Evolutionary conservation across 1,140 invertebrate species (phyloP).

Genomic region (Oryzaephilus surinamensis): DNA sequence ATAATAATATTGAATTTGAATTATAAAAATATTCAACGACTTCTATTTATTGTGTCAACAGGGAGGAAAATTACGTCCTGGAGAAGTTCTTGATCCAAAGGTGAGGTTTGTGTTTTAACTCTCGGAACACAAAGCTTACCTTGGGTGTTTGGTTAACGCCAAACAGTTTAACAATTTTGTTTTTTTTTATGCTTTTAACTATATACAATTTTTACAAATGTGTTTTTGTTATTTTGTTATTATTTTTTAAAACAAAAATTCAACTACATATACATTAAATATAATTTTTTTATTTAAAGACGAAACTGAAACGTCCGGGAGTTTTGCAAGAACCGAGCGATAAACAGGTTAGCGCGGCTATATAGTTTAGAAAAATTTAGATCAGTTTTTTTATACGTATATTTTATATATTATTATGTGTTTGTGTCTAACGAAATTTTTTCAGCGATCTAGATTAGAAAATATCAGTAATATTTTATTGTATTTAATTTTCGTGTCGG

Average conservation of each 20-base stretch:
- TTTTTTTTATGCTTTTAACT: slow-evolving; percentile 16
- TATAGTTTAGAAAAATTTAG: slow-evolving; percentile 23
- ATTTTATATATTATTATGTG: too few relatives aligned
- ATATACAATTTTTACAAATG: slow-evolving; percentile 20
- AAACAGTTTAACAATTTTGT: slow-evolving; percentile 7
- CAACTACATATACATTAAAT: too few relatives aligned
- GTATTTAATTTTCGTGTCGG: slow-evolving; percentile 22
- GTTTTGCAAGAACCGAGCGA: slow-evolving; percentile 38
- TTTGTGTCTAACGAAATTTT: slow-evolving; percentile 33
- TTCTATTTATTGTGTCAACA: slow-evolving; percentile 22
- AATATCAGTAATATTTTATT: too few relatives aligned
- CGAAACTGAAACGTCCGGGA: slow-evolving; percentile 40
- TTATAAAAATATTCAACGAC: too few relatives aligned
- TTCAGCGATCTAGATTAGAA: slow-evolving; percentile 17
- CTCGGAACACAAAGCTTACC: slow-evolving; percentile 51
- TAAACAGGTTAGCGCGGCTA: slow-evolving; percentile 41
- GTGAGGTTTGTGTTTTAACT: slow-evolving; percentile 59
- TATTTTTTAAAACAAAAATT: too few relatives aligned
- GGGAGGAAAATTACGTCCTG: slow-evolving; percentile 58
- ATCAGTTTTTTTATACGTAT: too few relatives aligned
- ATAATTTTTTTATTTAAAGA: slow-evolving; percentile 36
- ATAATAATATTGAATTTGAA: too few relatives aligned
- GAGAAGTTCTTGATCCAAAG: slow-evolving; percentile 67
- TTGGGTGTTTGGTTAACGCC: slow-evolving; percentile 31
- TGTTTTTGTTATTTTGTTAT: slow-evolving; percentile 26